Evolutionary conservation across 2,888 invertebrate genomes (phyloP).

Genomic region (Nymphalis urticae): DNA sequence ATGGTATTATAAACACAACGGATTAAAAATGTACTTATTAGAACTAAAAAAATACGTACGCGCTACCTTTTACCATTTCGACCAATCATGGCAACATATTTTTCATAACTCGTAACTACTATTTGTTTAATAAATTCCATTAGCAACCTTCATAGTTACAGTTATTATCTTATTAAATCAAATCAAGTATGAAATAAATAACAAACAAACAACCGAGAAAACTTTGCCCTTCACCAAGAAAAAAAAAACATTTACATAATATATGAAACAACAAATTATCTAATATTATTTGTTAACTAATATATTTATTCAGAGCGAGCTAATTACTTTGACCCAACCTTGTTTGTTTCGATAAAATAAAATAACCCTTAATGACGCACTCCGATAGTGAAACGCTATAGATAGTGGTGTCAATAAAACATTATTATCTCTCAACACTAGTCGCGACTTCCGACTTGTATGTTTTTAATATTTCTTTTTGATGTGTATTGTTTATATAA

Average conservation of each 20-base stretch:
- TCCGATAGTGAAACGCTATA: constrained; percentile 27
- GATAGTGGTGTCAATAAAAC: constrained; percentile 41
- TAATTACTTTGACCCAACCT: constrained; percentile 31
- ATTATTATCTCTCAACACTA: constrained; percentile 35
- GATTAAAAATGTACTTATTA: too few species aligned
- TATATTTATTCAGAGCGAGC: constrained; percentile 30
- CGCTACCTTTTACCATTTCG: too few species aligned
- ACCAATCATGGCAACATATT: too few species aligned
- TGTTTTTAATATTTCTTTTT: not conserved
- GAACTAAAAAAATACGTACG: too few species aligned
- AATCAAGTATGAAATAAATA: not conserved
- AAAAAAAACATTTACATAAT: not conserved
- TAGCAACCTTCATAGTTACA: too few species aligned
- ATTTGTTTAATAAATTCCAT: too few species aligned
- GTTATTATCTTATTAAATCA: not conserved
- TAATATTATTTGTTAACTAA: constrained; percentile 21
- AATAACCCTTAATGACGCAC: constrained; percentile 40
- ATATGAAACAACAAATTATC: constrained; percentile 2
- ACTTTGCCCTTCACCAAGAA: not conserved
- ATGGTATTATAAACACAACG: too few species aligned
- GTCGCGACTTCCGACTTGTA: not conserved
- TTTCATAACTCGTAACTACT: too few species aligned
- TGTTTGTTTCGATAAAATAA: constrained; percentile 32
- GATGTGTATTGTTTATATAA: not conserved
- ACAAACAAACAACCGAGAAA: not conserved